Base-by-base conservation (phyloP, 64 coral and sea anemone genomes). In the Stichodactyla mertensii region DNA sequence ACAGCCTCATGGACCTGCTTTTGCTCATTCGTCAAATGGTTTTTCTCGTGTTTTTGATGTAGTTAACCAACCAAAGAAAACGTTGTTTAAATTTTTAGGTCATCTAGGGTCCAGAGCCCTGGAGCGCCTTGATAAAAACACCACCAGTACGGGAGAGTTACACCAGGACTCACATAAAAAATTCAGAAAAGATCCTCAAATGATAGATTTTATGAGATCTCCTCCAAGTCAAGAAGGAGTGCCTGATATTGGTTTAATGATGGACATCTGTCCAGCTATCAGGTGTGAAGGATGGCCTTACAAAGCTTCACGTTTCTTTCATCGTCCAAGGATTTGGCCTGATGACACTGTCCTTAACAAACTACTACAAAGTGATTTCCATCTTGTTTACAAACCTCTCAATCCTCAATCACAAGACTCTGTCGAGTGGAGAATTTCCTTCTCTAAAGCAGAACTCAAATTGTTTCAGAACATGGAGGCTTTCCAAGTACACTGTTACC, bases 401-500 rank as follows among this genome's bases (percentile, higher is more conserved):
- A 55, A 85, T 51, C 55, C 27, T 58, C 23, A 1, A 4, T 61
- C 55, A 57, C 24, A 16, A 55, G 56, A 85, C 19, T 85, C 83
- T 6, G 83, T 85, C 27, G 83, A 85, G 56, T 85, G 83, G 83
- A 52, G 83, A 85, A 58, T 85, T 24, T 85, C 83, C 15, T 85
- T 85, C 27, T 85, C 83, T 51, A 59, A 85, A 61, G 83, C 83
- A 61, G 83, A 85, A 85, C 0, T 51, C 31, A 16, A 15, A 16
- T 64, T 85, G n/a, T 58, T 85, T 36, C 45, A 85, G 15, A 61
- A 27, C 56, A 85, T 85, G 83, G 60, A 64, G 8, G n/a, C 55
- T 61, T 64, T 64, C 83, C 31, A 16, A 64, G 51, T 82, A 16
- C 26, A 87, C 36, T 90, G 92, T 51, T 93, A 93, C 83, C 85